Evolutionary conservation across 2,113 vertebrate species (phyloP).

Genomic region (Salvelinus alpinus): DNA sequence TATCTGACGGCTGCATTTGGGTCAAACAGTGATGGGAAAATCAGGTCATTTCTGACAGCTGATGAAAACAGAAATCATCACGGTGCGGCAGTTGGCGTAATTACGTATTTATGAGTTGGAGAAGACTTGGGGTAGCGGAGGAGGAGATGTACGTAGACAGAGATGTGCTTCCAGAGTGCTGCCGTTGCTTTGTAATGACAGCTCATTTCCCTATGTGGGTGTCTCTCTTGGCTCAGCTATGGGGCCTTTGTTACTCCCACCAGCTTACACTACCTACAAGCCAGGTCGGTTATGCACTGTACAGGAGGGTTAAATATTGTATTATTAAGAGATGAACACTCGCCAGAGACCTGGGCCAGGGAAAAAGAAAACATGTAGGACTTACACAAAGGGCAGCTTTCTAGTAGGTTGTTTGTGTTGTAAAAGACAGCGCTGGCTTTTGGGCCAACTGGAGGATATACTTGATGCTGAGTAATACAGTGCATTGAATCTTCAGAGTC

Average conservation of each 20-base stretch:
- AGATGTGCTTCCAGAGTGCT: conserved; percentile 39
- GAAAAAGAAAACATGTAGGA: conserved; percentile 58
- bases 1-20: conserved; percentile 73
- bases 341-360: conserved; percentile 39
- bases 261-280: conserved; percentile 60
- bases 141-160: conserved; percentile 51
- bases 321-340: conserved; percentile 69
- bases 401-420: conserved; percentile 53
- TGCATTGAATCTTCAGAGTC: conserved; percentile 13
- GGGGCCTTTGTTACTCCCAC: conserved; percentile 59
- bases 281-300: conserved; percentile 56
- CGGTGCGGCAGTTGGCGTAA: conserved; percentile 62
- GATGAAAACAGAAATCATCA: conserved; percentile 76
- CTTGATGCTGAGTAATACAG: conserved; percentile 44
- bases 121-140: conserved; percentile 65
- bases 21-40: conserved; percentile 75
- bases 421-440: conserved; percentile 43
- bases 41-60: conserved; percentile 78
- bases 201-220: conserved; percentile 66
- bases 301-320: conserved; percentile 67
- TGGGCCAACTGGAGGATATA: conserved; percentile 45
- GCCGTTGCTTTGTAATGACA: conserved; percentile 66
- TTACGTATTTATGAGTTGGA: conserved; percentile 77
- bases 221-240: conserved; percentile 51
- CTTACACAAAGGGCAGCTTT: conserved; percentile 58